phyloP scores from a whole-genome alignment of 2,113 vertebrate species.

The Strix aluco region DNA sequence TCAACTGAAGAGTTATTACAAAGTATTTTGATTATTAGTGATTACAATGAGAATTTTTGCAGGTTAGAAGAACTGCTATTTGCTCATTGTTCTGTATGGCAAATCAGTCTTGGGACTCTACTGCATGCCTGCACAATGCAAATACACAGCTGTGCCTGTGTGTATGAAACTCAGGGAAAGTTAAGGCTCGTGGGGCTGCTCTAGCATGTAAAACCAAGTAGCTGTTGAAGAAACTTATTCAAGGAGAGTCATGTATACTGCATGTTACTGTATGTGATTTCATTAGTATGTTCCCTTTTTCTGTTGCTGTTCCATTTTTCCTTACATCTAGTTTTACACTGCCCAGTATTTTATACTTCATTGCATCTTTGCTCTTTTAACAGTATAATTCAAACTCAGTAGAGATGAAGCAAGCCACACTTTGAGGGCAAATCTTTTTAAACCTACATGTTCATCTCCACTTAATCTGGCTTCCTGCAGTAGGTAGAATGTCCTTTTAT shows the following conservation, averaged over 20 bases:
- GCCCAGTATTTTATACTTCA: neutral
- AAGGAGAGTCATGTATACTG: neutral
- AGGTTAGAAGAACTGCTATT: neutral
- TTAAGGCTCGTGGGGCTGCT: neutral
- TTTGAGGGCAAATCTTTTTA: neutral
- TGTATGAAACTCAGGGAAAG: fast-evolving
- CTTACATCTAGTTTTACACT: neutral
- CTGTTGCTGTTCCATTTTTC: neutral
- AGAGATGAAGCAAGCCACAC: neutral
- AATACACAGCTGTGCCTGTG: neutral
- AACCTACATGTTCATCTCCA: neutral
- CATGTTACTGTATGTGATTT: neutral
- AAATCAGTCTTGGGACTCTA: neutral
- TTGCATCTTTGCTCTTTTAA: neutral
- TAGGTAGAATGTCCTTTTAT: neutral
- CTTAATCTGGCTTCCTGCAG: neutral
- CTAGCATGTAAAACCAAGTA: neutral
- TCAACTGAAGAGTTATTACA: neutral
- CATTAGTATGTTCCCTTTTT: neutral
- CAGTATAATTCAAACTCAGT: neutral
- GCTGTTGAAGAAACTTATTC: neutral
- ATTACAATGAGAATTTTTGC: neutral
- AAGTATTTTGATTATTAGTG: neutral
- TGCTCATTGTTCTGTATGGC: neutral
- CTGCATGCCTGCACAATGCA: neutral